phyloP scores from a whole-genome alignment of 2,797 vertebrate genomes.

The Australoheros facetus region DNA sequence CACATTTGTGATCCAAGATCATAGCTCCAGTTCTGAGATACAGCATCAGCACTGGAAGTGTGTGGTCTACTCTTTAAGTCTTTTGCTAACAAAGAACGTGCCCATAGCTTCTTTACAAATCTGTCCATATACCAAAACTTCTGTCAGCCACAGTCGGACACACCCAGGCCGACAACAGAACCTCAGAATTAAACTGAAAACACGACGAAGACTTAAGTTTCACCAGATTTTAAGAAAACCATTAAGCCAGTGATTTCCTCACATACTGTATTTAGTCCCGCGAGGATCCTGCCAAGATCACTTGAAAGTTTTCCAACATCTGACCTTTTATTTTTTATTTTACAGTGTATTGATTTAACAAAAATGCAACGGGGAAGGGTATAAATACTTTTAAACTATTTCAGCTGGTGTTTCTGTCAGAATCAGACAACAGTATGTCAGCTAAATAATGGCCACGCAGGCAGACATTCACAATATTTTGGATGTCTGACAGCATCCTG shows the following conservation, averaged over 20 bases:
- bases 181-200: constrained; percentile 16
- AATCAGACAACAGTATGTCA: constrained; percentile 2
- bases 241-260: not conserved
- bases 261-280: not conserved
- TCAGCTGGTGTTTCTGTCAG: not conserved
- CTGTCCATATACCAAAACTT: constrained; percentile 20
- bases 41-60: not conserved
- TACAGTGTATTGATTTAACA: constrained; percentile 4
- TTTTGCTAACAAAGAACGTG: constrained; percentile 27
- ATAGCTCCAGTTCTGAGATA: constrained; percentile 1
- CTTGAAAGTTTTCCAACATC: not conserved
- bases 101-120: constrained; percentile 2
- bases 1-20: constrained; percentile 23
- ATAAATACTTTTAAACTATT: not conserved
- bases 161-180: constrained; percentile 18
- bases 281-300: not conserved
- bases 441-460: not conserved
- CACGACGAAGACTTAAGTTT: constrained; percentile 8
- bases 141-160: constrained; percentile 23
- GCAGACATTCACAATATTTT: not conserved
- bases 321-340: constrained; percentile 6
- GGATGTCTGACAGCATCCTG: not conserved
- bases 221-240: not conserved
- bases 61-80: not conserved
- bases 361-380: not conserved